Base-by-base conservation (phyloP, 2,888 invertebrate genomes). In the Tetrapedia diversipes region DNA sequence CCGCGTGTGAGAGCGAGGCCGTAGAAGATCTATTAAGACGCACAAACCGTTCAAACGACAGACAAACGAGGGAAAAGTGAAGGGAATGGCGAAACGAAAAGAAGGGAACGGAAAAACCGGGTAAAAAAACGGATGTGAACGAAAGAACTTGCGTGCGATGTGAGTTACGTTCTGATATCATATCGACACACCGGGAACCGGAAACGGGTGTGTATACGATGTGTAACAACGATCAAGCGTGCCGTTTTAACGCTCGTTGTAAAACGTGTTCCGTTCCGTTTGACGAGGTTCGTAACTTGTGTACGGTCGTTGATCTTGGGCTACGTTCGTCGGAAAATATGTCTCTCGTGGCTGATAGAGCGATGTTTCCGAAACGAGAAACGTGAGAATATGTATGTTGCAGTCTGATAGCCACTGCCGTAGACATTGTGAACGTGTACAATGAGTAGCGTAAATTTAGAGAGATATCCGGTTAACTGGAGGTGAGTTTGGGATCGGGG, bases 1-100 rank as follows among this genome's bases (percentile, higher is more conserved):
- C 84, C 84, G 85, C 84, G 85, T 82, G 85, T 83, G 87, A 87
- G 75, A 81, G 84, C 80, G 79, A 77, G 79, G 78, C 79, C 73
- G 80, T 83, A 81, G 84, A 82, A 59, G 77, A 79, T 83, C 76
- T 72, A 76, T 57, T 70, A 81, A 82, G 79, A 82, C 81, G 84
- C 81, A 84, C 82, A 84, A 84, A 82, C 79, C 66, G 79, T 77
- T 70, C 64, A 78, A 66, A 49, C 59, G 59, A 60, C 29, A 16
- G 37, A 51, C 19, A 64, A 51, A 68, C 49, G 11, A 63, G 22
- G 22, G n/a, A 43, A 34, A 37, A 27, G 47, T 41, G 56, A 54
- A 16, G 4, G 14, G 41, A 41, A n/a, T n/a, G 60, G n/a, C n/a
- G n/a, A 16, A 49, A 49, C 47, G 16, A 16, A 43, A 14, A 8